phyloP scores from a whole-genome alignment of 2,888 invertebrate genomes.

The Drosophila algonquin region DNA sequence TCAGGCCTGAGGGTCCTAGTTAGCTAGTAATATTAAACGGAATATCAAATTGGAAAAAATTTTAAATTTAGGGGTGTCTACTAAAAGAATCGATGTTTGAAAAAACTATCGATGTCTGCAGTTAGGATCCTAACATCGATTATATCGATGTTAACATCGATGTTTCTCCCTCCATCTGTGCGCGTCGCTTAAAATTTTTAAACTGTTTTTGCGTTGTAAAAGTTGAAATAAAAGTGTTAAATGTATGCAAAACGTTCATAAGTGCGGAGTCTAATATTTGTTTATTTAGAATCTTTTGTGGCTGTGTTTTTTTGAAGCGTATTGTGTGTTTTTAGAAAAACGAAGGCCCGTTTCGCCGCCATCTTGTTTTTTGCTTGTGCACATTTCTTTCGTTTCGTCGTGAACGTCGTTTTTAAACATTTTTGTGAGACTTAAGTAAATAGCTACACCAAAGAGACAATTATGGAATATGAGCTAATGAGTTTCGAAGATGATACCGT shows the following conservation, averaged over 20 bases:
- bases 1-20: no score
- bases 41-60: no score
- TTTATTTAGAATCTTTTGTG: conserved; percentile 11
- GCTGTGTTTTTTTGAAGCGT: not conserved
- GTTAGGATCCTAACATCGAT: no score
- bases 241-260: conserved; percentile 15
- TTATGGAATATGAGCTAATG: not conserved
- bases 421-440: not conserved
- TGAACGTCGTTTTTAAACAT: not conserved
- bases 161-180: no score
- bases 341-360: not conserved
- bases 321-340: not conserved
- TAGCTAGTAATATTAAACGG: no score
- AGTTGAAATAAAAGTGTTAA: conserved; percentile 10
- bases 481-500: not conserved
- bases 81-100: no score
- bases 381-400: not conserved
- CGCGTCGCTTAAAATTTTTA: not conserved
- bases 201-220: conserved; percentile 24
- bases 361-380: conserved; percentile 44
- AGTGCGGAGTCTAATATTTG: conserved; percentile 11
- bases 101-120: no score
- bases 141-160: no score
- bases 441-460: not conserved
- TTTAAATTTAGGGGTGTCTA: no score